phyloP scores from a whole-genome alignment of 1,140 invertebrate genomes.

The Megalopta genalis region DNA sequence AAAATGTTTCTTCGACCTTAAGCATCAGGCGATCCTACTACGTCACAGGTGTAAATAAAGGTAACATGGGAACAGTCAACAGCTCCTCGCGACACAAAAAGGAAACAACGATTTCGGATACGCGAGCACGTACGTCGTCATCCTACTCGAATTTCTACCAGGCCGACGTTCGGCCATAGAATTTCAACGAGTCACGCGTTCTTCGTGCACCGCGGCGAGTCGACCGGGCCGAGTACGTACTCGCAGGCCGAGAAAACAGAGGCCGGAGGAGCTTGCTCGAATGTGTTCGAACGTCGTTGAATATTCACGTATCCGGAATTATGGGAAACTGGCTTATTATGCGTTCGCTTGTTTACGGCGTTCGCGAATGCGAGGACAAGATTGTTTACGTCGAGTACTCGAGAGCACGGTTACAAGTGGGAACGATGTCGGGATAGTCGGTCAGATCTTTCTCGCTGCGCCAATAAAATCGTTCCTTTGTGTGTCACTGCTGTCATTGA shows the following conservation, averaged over 20 bases:
- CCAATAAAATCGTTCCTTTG: no score
- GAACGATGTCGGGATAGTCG: no score
- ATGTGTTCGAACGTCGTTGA: background rate
- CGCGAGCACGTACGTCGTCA: slow-evolving; percentile 6
- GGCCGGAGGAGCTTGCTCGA: background rate
- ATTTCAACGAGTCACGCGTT: slow-evolving; percentile 2
- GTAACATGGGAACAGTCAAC: background rate
- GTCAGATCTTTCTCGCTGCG: no score
- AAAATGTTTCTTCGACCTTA: slow-evolving; percentile 3
- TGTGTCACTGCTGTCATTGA: no score
- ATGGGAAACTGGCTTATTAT: background rate
- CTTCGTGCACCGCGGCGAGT: background rate
- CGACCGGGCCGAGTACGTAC: background rate
- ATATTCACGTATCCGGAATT: background rate
- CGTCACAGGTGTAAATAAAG: slow-evolving; percentile 16
- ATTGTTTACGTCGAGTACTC: background rate
- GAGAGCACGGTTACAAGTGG: background rate
- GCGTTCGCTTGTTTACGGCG: background rate
- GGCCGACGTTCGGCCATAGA: background rate
- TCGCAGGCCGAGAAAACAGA: background rate
- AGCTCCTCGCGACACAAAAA: background rate
- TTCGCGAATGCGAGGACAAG: background rate
- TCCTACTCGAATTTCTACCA: slow-evolving; percentile 3
- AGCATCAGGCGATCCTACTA: background rate
- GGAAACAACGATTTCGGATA: background rate